A percentile compares a stretch with the other conserved stretches of the same genome.
Evolutionary conservation across 2,888 invertebrate genomes (phyloP).

Genomic region (Eledone cirrhosa): DNA sequence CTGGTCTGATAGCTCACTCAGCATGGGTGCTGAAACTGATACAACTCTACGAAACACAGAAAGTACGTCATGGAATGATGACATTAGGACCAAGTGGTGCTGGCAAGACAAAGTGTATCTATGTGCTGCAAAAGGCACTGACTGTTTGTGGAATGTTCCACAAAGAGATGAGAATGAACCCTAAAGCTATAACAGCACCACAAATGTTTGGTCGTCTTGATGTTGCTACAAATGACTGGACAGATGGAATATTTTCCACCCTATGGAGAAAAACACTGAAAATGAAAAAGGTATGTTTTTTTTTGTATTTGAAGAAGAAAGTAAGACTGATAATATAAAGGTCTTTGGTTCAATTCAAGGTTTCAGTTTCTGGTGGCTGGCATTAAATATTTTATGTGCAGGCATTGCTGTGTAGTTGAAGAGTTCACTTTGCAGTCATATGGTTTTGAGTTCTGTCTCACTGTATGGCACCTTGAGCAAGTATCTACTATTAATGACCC

Average conservation of each 20-base stretch:
- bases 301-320: too few relatives aligned
- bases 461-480: too few relatives aligned
- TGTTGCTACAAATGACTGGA: constrained; percentile 98
- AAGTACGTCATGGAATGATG: constrained; percentile 68
- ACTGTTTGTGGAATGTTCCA: constrained; percentile 86
- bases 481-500: too few relatives aligned
- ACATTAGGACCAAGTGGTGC: constrained; percentile 66
- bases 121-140: constrained; percentile 87
- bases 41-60: constrained; percentile 74
- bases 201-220: constrained; percentile 98
- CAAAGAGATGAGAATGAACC: constrained; percentile 98
- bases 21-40: constrained; percentile 95
- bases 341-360: too few relatives aligned
- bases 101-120: constrained; percentile 86
- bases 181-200: constrained; percentile 94
- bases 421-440: too few relatives aligned
- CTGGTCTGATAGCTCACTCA: constrained; percentile 86
- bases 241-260: constrained; percentile 96
- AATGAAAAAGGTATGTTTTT: constrained; percentile 73
- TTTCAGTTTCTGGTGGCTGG: too few relatives aligned
- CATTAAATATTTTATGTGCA: too few relatives aligned
- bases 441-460: too few relatives aligned
- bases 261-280: constrained; percentile 95
- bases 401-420: too few relatives aligned
- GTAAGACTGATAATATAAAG: too few relatives aligned